Evolutionary conservation across 2,797 vertebrate species (phyloP), one percentile per base, ranked within the genome.

Genomic region (Tokudaia muenninki): DNA sequence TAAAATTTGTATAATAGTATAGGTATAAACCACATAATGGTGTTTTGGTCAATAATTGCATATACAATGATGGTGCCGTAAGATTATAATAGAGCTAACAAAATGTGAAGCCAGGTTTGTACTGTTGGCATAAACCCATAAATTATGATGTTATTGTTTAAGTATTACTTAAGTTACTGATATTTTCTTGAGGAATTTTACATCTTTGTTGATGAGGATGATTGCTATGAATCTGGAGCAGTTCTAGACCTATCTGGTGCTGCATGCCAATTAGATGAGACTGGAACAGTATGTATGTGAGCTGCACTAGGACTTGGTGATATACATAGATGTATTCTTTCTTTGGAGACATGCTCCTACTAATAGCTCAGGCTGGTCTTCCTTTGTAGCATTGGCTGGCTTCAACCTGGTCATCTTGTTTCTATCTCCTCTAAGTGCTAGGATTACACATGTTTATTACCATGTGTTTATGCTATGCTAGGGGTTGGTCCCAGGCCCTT

Each of bases 151-250:
- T 70, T 94, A 59, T 59, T 44, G 37, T 89, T 95, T 81, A 67
- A 79, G 44, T 78, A 22, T 55, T 92, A 12, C 7, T 89, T 63
- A 47, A 65, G 61, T 84, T 87, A 59, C 55, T 86, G 52, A 52
- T 52, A 52, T 16, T 81, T 84, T 84, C 22, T 79, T 88, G 65
- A 83, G 74, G 55, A 44, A 44, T n/a, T 78, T 90, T 90, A 6
- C 44, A n/a, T 90, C 41, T 78, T 77, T 75, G 70, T 59, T 89
- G 75, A 57, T 72, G 78, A 88, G 41, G 41, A 95, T 94, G 74
- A 70, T 95, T 80, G 87, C n/a, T 82, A 7, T 26, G 47, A 29
- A 79, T 74, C 63, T 92, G 50, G n/a, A 97, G 50, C 77, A 92
- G 67, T 80, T 91, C n/a, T 88, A 57, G 63, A n/a, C 37, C 10